Conservation (phyloP, 2,797 vertebrate genomes). For the Etheostoma perlongum region DNA sequence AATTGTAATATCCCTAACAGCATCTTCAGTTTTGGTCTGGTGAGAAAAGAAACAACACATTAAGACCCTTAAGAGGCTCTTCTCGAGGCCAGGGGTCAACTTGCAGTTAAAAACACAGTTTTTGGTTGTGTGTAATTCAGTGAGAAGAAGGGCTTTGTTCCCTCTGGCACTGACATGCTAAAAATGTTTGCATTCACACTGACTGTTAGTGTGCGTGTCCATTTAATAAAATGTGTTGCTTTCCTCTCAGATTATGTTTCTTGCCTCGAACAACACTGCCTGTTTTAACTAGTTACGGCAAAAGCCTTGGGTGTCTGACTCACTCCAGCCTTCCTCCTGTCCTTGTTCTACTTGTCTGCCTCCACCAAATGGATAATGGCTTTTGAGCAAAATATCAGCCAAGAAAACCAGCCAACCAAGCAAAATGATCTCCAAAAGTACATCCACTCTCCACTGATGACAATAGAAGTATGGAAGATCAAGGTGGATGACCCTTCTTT, state of each 20-base stretch:
- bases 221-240: constrained; percentile 48
- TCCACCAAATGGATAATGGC: constrained; percentile 52
- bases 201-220: constrained; percentile 30
- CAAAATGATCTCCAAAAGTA: constrained; percentile 42
- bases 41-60: constrained; percentile 46
- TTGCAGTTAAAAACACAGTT: constrained; percentile 16
- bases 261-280: constrained; percentile 47
- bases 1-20: constrained; percentile 2
- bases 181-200: constrained; percentile 35
- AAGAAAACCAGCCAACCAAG: constrained; percentile 62
- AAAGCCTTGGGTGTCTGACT: constrained; percentile 53
- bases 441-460: constrained; percentile 29
- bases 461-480: constrained; percentile 35
- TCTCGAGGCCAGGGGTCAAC: constrained; percentile 37
- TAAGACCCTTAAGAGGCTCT: constrained; percentile 33
- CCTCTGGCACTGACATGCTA: constrained; percentile 11
- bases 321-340: constrained; percentile 42
- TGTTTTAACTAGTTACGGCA: constrained; percentile 41
- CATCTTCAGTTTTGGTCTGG: constrained; percentile 12
- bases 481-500: constrained; percentile 5
- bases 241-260: constrained; percentile 29
- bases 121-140: constrained; percentile 19
- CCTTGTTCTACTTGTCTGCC: constrained; percentile 64
- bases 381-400: constrained; percentile 59
- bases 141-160: constrained; percentile 10